Percentiles rank a stretch among this genome's conserved stretches.
These are phyloP conservation scores for Drosophila grimshawi DNA, from an alignment of 1,140 invertebrate genomes.

Conservation along the genomic window DNA sequence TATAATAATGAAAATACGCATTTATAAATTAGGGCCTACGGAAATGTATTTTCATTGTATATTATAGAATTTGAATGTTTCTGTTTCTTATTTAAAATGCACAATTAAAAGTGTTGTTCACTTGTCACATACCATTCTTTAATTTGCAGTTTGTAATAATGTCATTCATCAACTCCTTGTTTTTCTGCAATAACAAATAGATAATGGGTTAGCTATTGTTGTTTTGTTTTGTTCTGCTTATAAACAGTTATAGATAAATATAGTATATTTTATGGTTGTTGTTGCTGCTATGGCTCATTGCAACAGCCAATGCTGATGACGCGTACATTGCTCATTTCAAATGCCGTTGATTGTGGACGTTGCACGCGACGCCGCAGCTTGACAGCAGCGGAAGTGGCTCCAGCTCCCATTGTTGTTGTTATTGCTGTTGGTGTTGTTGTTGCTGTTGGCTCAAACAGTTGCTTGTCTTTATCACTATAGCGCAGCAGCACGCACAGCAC, in stretches of 20 bases:
- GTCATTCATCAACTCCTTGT: slow-evolving; percentile 89
- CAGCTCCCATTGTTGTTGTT: slow-evolving; percentile 18
- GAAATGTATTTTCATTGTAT: too few species aligned
- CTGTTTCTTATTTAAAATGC: not conserved
- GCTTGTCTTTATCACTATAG: slow-evolving; percentile 46
- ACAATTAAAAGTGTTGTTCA: not conserved
- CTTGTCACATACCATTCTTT: slow-evolving; percentile 86
- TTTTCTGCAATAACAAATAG: slow-evolving; percentile 87
- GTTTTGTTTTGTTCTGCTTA: slow-evolving; percentile 9
- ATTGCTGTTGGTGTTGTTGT: slow-evolving; percentile 16
- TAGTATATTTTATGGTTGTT: not conserved
- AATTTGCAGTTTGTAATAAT: slow-evolving; percentile 88
- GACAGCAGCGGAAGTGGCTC: slow-evolving; percentile 64
- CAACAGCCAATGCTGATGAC: slow-evolving; percentile 7
- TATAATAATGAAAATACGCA: slow-evolving; percentile 2
- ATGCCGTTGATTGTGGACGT: slow-evolving; percentile 66
- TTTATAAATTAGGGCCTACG: not conserved
- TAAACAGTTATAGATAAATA: slow-evolving; percentile 6
- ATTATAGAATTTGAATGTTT: not conserved
- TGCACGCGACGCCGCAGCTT: slow-evolving; percentile 55
- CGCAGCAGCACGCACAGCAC: slow-evolving; percentile 48
- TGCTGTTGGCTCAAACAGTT: not conserved
- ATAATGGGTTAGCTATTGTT: slow-evolving; percentile 24
- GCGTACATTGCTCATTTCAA: slow-evolving; percentile 72
- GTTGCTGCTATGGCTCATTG: slow-evolving; percentile 41